Evolutionary conservation across 2,797 vertebrate genomes (phyloP).

Genomic region (Phoeniculus purpureus): DNA sequence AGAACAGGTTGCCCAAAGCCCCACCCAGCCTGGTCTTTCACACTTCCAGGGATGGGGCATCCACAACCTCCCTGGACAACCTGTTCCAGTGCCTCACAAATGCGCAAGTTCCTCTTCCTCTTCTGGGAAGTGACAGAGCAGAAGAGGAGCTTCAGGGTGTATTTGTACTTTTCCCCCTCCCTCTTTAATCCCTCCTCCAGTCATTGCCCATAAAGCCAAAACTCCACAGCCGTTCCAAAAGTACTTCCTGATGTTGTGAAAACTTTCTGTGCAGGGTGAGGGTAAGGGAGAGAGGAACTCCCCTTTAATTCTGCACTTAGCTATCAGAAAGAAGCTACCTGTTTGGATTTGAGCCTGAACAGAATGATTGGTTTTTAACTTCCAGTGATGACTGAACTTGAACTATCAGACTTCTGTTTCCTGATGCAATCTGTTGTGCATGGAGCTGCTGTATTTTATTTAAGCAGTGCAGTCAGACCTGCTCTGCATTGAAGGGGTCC

Average conservation of each 20-base stretch:
- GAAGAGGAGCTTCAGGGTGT: not conserved
- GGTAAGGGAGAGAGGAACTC: not conserved
- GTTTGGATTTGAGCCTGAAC: not conserved
- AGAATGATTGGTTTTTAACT: not conserved
- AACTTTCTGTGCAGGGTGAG: not conserved
- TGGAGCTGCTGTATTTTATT: not conserved
- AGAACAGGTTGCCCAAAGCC: too few relatives aligned
- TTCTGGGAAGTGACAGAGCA: not conserved
- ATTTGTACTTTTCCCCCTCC: accelerated
- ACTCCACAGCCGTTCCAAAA: not conserved
- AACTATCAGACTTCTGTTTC: not conserved
- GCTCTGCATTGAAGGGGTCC: not conserved
- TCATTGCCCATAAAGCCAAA: not conserved
- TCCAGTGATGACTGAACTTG: not conserved
- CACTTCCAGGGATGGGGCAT: too few relatives aligned
- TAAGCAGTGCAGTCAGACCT: not conserved
- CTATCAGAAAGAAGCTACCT: not conserved
- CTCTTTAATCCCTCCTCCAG: not conserved
- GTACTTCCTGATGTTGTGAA: not conserved
- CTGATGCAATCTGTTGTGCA: not conserved
- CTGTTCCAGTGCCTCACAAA: too few relatives aligned
- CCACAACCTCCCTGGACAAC: too few relatives aligned
- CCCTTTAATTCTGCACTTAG: not conserved
- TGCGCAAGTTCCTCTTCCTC: not conserved
- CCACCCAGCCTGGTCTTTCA: too few relatives aligned